Conservation (phyloP, 2,797 vertebrate species). For the Cossypha niveicapilla region DNA sequence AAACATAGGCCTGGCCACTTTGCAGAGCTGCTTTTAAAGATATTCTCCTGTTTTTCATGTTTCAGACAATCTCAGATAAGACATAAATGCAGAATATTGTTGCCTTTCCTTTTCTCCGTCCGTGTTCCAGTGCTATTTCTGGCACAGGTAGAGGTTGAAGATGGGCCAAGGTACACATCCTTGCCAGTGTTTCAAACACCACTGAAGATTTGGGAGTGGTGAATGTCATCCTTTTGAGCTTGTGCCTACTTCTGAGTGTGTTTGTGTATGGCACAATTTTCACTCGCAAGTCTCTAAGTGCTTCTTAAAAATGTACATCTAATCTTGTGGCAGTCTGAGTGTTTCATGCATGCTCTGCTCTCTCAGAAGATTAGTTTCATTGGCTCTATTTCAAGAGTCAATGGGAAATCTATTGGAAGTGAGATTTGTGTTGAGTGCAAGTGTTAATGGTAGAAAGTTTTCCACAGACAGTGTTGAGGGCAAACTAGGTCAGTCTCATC, state of each 20-base stretch:
- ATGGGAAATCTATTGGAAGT: neutral
- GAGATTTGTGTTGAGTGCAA: neutral
- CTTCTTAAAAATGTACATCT: neutral
- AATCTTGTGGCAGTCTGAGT: neutral
- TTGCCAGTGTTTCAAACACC: neutral
- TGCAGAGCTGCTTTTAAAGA: neutral
- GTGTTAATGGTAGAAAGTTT: neutral
- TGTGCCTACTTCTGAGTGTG: neutral
- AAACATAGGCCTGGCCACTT: neutral
- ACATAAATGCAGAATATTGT: fast-evolving
- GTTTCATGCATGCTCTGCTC: neutral
- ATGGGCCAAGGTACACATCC: neutral
- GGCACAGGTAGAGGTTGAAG: neutral
- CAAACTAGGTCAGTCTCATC: neutral
- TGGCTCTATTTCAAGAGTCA: neutral
- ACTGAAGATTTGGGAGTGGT: neutral
- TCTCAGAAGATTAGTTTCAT: neutral
- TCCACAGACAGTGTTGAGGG: neutral
- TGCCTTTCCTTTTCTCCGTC: neutral
- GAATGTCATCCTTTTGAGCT: neutral
- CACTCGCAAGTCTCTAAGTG: neutral
- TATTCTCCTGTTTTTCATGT: neutral
- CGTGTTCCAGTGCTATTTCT: fast-evolving
- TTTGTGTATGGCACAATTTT: neutral
- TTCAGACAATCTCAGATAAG: neutral